phyloP scores from a whole-genome alignment of 2,113 vertebrate species.

The Tetrax tetrax region DNA sequence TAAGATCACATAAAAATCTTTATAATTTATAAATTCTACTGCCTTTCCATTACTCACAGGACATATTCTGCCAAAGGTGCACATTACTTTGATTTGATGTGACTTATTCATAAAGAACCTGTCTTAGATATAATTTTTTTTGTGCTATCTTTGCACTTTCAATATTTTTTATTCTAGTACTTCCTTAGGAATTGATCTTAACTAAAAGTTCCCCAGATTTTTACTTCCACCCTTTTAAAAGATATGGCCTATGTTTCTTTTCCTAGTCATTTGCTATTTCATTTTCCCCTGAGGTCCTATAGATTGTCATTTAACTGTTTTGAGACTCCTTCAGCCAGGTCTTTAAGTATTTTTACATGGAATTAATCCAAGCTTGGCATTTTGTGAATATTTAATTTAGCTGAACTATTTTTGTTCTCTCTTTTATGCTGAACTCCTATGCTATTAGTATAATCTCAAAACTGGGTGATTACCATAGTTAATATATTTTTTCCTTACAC shows the following conservation, averaged over 20 bases:
- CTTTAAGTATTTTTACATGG: neutral
- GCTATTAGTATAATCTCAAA: neutral
- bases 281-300: neutral
- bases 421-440: neutral
- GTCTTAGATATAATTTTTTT: neutral
- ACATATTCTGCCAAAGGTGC: neutral
- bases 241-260: neutral
- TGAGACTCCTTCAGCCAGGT: neutral
- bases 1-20: neutral
- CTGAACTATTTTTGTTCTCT: neutral
- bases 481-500: neutral
- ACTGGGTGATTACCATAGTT: fast-evolving
- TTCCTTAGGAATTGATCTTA: neutral
- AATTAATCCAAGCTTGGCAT: neutral
- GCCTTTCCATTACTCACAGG: neutral
- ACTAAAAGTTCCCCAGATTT: neutral
- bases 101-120: neutral
- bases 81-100: neutral
- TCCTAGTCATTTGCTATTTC: neutral
- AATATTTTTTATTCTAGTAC: neutral
- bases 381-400: neutral
- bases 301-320: neutral
- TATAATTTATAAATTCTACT: neutral
- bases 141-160: neutral
- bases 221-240: neutral